Evolutionary conservation across 2,888 invertebrate genomes (phyloP).

Genomic region (Amphipoea oculea): DNA sequence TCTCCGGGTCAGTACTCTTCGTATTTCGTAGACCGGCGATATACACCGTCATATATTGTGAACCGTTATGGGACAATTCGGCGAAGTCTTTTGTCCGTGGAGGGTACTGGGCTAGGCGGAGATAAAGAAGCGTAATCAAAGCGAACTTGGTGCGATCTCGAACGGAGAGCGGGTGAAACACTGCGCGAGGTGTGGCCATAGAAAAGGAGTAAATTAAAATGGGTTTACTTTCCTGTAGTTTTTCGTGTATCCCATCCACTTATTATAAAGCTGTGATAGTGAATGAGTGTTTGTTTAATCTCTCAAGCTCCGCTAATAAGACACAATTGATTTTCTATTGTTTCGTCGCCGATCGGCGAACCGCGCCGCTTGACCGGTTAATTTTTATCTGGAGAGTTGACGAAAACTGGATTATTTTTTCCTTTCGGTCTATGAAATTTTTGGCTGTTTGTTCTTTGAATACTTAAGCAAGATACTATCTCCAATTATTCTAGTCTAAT

Average conservation of each 20-base stretch:
- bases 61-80: constrained; percentile 40
- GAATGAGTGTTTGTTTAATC: background rate
- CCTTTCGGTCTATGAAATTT: background rate
- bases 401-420: background rate
- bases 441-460: too few relatives aligned
- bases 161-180: constrained; percentile 47
- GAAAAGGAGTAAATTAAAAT: background rate
- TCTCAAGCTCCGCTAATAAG: too few relatives aligned
- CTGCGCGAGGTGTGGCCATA: constrained; percentile 27
- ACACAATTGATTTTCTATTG: too few relatives aligned
- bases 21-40: constrained; percentile 8
- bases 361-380: too few relatives aligned
- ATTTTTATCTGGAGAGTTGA: background rate
- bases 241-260: background rate
- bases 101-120: constrained; percentile 50
- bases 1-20: background rate
- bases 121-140: constrained; percentile 70
- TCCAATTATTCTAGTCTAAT: background rate
- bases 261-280: background rate
- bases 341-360: too few relatives aligned
- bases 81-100: constrained; percentile 45
- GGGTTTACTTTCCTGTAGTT: background rate
- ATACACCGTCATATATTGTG: constrained; percentile 37
- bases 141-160: constrained; percentile 58
- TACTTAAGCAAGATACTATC: background rate